Base-by-base conservation (phyloP, 2,797 vertebrate genomes). In the Cossypha dichroa region DNA sequence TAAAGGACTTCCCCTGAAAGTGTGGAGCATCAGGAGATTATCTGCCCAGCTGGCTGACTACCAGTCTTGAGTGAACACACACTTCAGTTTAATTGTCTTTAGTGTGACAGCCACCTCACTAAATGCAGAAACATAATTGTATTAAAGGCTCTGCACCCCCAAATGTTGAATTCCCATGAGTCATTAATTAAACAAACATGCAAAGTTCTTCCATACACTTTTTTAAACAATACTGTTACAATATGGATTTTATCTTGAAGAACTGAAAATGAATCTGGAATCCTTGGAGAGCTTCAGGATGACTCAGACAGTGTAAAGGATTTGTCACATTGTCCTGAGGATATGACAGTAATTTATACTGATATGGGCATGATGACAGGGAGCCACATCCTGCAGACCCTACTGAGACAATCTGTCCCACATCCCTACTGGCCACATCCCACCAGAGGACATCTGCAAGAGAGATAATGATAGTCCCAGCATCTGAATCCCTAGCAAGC, bases 261-360 rank as follows among this genome's bases (percentile, higher is more conserved):
- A 51, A 51, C 54, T 73, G 69, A 83, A 91, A 85, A 88, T 33
- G 43, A 85, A 73, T 33, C 85, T 81, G 79, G 72, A 91, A 73
- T 88, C 87, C 73, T 88, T 56, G 55, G 89, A 94, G 82, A 84
- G 19, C 54, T 58, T 75, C 41, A 43, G 46, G 72, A 51, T 95
- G 91, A 93, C 75, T 96, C 92, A 96, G 89, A 7, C 46, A 36
- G 43, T 40, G 48, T 90, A 55, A 78, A 90, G 40, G 70, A 76
- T 94, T 95, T 94, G 79, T 94, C 76, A 90, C 0, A 0, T 85
- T 14, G 21, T 81, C 79, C 91, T 75, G 79, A 76, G 85, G 76
- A 88, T 93, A 74, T 90, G 89, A 78, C 85, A 93, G 73, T 81
- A 90, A 95, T 93, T 94, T 90, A 88, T 88, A 94, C 38, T 36